Conservation (phyloP, 2,113 vertebrate species). For the Chroicocephalus ridibundus region DNA sequence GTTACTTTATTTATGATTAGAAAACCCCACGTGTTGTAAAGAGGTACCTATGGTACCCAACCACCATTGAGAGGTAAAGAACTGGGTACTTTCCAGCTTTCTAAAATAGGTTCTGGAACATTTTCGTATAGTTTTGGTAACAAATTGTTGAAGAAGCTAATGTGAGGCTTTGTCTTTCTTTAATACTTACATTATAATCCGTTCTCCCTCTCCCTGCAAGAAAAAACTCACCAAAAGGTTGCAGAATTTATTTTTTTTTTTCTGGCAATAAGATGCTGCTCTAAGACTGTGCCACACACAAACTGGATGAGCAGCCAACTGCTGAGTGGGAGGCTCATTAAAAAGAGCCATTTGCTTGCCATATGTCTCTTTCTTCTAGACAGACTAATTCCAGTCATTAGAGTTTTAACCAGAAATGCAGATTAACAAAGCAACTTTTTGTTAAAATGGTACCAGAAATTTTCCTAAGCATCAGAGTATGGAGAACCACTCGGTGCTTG, state of each 20-base stretch:
- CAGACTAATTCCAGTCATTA: constrained; percentile 37
- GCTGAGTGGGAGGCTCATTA: constrained; percentile 61
- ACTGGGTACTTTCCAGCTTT: not conserved
- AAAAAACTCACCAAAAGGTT: constrained; percentile 23
- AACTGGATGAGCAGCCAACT: constrained; percentile 64
- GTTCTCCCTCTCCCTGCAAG: not conserved
- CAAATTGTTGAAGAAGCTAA: not conserved
- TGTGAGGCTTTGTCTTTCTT: not conserved
- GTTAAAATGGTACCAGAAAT: constrained; percentile 18
- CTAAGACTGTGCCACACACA: constrained; percentile 45
- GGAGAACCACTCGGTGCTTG: not conserved
- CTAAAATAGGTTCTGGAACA: not conserved
- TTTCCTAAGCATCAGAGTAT: not conserved
- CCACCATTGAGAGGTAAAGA: not conserved
- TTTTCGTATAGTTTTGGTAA: not conserved
- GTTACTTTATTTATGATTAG: not conserved
- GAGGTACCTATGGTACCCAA: not conserved
- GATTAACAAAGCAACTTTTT: not conserved
- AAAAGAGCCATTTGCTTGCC: constrained; percentile 59
- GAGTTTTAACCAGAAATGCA: constrained; percentile 41
- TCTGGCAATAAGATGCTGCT: constrained; percentile 27
- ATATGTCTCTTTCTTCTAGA: constrained; percentile 62
- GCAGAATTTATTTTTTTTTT: not conserved
- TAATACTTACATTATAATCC: not conserved
- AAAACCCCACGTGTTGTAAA: not conserved